phyloP scores from a whole-genome alignment of 2,113 vertebrate genomes.

The Xenopus laevis region DNA sequence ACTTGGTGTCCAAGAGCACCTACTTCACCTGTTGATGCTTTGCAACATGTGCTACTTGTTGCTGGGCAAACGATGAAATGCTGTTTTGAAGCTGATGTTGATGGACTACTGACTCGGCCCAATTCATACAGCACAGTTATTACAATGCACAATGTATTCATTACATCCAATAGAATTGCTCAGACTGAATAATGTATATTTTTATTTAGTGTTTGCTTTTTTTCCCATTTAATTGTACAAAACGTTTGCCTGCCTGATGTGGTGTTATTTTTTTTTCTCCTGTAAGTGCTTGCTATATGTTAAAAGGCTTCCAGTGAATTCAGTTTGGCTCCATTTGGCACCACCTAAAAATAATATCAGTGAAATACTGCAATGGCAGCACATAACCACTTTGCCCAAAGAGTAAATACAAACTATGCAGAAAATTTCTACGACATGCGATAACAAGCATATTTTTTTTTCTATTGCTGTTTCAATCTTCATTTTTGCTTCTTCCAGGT shows the following conservation, averaged over 20 bases:
- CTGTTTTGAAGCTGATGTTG: slow-evolving; percentile 52
- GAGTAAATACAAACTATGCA: slow-evolving; percentile 40
- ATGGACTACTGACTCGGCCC: slow-evolving; percentile 51
- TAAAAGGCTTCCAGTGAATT: slow-evolving; percentile 54
- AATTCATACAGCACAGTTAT: slow-evolving; percentile 51
- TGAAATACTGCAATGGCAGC: slow-evolving; percentile 27
- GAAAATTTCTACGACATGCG: slow-evolving; percentile 20
- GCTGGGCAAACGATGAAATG: slow-evolving; percentile 49
- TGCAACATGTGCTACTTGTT: slow-evolving; percentile 29
- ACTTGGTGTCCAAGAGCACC: slow-evolving; percentile 29
- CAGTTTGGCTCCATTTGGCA: neutral
- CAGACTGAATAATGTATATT: slow-evolving; percentile 49
- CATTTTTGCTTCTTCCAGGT: slow-evolving; percentile 9
- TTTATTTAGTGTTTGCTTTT: slow-evolving; percentile 55
- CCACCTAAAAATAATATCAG: slow-evolving; percentile 6
- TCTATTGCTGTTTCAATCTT: neutral
- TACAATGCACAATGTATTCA: slow-evolving; percentile 48
- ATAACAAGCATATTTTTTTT: slow-evolving; percentile 7
- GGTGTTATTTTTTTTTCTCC: slow-evolving; percentile 50
- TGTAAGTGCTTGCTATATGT: slow-evolving; percentile 55
- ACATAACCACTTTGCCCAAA: slow-evolving; percentile 31
- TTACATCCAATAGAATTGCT: slow-evolving; percentile 44
- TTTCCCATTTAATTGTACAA: slow-evolving; percentile 52
- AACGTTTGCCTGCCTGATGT: slow-evolving; percentile 57
- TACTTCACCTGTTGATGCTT: slow-evolving; percentile 51